Evolutionary conservation across 2,113 vertebrate genomes (phyloP), one percentile per base, ranked within the genome.

Genomic region (Holacanthus passer): DNA sequence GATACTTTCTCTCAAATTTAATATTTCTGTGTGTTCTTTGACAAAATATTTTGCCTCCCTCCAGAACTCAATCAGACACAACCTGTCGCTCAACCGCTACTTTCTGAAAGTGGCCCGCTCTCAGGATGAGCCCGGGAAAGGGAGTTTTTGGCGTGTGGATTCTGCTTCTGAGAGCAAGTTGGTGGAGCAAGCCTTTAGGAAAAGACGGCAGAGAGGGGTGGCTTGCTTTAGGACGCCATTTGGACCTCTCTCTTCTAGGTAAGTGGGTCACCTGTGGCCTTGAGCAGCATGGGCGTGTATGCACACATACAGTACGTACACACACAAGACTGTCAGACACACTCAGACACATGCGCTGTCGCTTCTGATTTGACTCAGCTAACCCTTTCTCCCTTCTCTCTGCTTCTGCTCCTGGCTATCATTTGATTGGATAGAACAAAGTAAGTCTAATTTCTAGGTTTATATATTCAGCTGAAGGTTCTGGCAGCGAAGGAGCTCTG

Each of bases 41-140:
- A 76, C 24, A 22, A 39, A 75, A 65, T 53, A 0, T 41, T 59
- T 75, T 56, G 2, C 41, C 24, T 43, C 3, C n/a, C 2, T 66
- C 14, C 96, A 99, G 98, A 99, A 99, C 93, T 99, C 98, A n/a
- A 99, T 99, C 93, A 96, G 98, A 64, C 98, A 99, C 96, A 99
- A 99, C 94, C 96, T 99, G 74, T 99, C 98, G 55, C 94, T 99
- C 91, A 99, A 99, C 94, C 98, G 98, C 64, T 99, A 99, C 93
- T 99, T 99, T 79, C 97, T 99, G 86, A 99, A 99, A 96, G 98
- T 99, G 89, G 97, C 98, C 1, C 97, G 98, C 71, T 99, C 98
- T 48, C 98, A 99, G 92, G 98, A 99, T 73, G 98, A 99, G 92
- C 98, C 98, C 0, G 98, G 98, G 1, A 99, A 99, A 45, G 98